Base-by-base conservation (phyloP, 1,140 invertebrate genomes). In the Drosophila arawakana region DNA sequence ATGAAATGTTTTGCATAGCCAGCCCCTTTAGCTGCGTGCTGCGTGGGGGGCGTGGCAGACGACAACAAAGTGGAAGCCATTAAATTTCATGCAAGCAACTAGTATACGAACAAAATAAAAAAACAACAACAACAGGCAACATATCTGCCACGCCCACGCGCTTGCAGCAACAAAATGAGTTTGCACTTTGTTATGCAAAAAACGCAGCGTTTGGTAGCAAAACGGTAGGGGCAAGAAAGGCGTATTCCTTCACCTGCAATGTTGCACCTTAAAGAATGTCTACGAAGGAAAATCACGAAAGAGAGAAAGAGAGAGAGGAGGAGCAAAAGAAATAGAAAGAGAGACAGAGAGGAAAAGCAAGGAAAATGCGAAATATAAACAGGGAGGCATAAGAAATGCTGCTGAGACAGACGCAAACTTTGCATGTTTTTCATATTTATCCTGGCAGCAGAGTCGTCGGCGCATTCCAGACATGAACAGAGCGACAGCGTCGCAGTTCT, bases 11-110 rank as follows among this genome's bases (percentile, higher is more conserved):
- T 84, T 81, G 63, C 80, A 81, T 76, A 67, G 62, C 43, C 59
- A 49, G 46, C 49, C 58, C 52, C 73, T 15, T 39, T 30, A 5
- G 54, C 43, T 44, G 70, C 44, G 59, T 66, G 68, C 25, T 43
- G 46, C 35, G 39, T 63, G 37, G 52, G 52, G 52, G 52, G 54
- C 66, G 59, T 66, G 50, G 60, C 66, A 81, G 80, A 57, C 84
- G 80, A 83, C 84, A 80, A 89, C 85, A 89, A 89, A 89, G 81
- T 89, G 84, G 80, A 80, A 78, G 80, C 85, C 85, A 89, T 89
- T 89, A 89, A 89, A 90, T 90, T 90, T 89, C 81, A 89, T 90
- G 81, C 85, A 89, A 80, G 80, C 83, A 89, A 89, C 85, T 86
- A 73, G 80, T 86, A 72, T 35, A 59, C 39, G 57, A 77, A 44